Conservation (phyloP, 1,140 invertebrate species). For the Ptiloglossa arizonensis region DNA sequence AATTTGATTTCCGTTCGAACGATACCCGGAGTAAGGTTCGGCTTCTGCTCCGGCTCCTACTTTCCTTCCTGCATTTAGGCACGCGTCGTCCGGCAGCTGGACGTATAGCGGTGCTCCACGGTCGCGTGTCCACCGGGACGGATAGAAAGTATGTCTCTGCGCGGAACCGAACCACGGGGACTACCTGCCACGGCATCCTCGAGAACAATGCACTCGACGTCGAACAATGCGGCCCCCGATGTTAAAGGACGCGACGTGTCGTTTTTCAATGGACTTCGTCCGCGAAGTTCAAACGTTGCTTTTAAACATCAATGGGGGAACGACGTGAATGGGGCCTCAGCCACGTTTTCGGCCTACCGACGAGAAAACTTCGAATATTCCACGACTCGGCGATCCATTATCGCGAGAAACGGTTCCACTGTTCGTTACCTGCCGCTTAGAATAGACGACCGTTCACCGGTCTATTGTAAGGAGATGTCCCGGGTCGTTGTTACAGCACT, state of each 20-base stretch:
- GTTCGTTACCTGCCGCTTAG: background rate
- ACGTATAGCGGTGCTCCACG: constrained; percentile 53
- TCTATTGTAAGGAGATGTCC: background rate
- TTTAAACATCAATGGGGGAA: constrained; percentile 28
- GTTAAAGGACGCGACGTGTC: constrained; percentile 27
- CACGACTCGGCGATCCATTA: background rate
- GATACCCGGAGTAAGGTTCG: constrained; percentile 29
- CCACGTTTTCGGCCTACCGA: background rate
- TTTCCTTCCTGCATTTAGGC: constrained; percentile 76
- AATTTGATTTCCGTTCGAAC: constrained; percentile 53
- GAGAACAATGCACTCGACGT: constrained; percentile 66
- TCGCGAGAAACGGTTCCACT: background rate
- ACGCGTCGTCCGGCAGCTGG: constrained; percentile 64
- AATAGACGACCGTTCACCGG: background rate
- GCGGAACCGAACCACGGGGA: constrained; percentile 43
- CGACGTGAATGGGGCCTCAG: background rate
- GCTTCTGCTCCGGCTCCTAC: constrained; percentile 40
- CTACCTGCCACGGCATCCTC: constrained; percentile 33
- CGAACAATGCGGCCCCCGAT: constrained; percentile 62
- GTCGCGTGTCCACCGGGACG: constrained; percentile 70
- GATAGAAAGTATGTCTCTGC: constrained; percentile 72
- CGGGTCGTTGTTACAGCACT: background rate
- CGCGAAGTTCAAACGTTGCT: constrained; percentile 6
- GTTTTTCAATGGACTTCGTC: constrained; percentile 19
- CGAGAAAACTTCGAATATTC: background rate